Evolutionary conservation across 2,797 vertebrate genomes (phyloP).

Genomic region (Sebastes ruberrimus): DNA sequence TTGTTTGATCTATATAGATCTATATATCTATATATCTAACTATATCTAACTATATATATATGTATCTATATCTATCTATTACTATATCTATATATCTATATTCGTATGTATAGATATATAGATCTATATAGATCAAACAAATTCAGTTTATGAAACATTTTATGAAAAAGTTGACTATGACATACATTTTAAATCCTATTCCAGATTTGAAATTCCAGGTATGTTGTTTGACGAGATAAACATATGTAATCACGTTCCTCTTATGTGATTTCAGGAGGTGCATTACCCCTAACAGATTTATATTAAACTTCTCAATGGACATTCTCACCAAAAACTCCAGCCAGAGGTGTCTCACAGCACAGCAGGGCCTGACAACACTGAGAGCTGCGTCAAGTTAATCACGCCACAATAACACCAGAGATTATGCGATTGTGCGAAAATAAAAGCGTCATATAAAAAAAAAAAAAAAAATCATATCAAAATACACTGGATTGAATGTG

Average conservation of each 20-base stretch:
- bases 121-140: no score
- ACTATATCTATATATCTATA: no score
- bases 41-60: no score
- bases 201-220: not conserved
- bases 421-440: constrained; percentile 11
- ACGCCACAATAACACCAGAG: not conserved
- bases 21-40: no score
- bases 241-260: not conserved
- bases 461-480: not conserved
- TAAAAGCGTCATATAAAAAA: constrained; percentile 20
- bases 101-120: no score
- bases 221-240: not conserved
- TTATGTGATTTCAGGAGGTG: not conserved
- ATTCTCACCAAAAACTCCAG: constrained; percentile 33
- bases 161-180: not conserved
- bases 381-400: constrained; percentile 22
- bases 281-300: not conserved
- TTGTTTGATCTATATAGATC: no score
- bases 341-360: not conserved
- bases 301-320: constrained; percentile 27
- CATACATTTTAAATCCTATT: not conserved
- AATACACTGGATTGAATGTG: not conserved
- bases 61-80: no score
- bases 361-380: not conserved
- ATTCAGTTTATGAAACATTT: not conserved